Conservation (phyloP, 2,113 vertebrate genomes). For the Tretioscincus oriximinensis region DNA sequence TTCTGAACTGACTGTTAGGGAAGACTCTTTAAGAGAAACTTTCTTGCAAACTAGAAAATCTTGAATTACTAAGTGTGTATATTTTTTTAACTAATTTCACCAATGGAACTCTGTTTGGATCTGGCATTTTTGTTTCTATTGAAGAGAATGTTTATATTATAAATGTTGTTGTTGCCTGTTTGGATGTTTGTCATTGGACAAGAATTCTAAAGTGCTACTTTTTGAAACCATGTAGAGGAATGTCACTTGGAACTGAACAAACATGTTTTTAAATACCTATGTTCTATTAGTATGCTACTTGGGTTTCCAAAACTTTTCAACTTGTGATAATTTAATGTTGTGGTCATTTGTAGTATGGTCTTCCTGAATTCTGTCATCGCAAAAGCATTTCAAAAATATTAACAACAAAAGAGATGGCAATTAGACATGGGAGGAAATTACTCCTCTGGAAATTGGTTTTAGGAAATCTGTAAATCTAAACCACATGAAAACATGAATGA, state of each 20-base stretch:
- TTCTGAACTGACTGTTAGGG: too few relatives aligned
- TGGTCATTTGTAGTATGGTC: conserved; percentile 15
- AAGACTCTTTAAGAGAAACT: too few relatives aligned
- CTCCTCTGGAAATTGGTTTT: conserved; percentile 4
- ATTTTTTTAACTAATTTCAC: conserved; percentile 11
- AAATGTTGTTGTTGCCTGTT: neutral
- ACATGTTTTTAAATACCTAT: conserved; percentile 8
- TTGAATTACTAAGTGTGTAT: neutral
- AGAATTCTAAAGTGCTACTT: conserved; percentile 10
- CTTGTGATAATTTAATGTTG: neutral
- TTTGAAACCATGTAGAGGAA: conserved; percentile 25
- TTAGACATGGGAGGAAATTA: neutral
- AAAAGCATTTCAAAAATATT: conserved; percentile 15
- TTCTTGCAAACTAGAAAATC: neutral
- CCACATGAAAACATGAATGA: neutral
- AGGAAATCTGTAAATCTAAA: neutral
- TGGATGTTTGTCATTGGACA: neutral
- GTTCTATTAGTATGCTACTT: conserved; percentile 13
- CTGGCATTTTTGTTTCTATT: neutral
- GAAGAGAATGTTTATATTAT: neutral
- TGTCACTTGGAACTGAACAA: conserved; percentile 15
- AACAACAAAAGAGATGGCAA: neutral
- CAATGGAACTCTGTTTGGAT: neutral
- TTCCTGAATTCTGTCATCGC: conserved; percentile 16
- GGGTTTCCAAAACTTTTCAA: conserved; percentile 30